Evolutionary conservation across 2,113 vertebrate genomes (phyloP), one percentile per base, ranked within the genome.

Genomic region (Pseudopodoces humilis): DNA sequence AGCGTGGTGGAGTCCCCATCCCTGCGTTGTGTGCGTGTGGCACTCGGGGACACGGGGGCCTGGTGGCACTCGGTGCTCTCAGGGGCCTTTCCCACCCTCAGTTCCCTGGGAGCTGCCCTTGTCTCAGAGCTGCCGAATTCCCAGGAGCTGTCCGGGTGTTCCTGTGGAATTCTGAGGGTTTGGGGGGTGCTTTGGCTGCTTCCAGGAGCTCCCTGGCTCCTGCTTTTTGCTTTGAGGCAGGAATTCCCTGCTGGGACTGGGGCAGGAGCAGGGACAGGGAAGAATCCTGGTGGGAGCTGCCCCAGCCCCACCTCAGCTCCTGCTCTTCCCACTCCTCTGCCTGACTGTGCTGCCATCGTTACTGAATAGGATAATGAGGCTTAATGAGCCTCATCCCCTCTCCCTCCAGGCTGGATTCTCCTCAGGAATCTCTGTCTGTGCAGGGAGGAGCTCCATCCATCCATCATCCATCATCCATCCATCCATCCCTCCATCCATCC

Each of bases 351-450:
- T 37, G 37, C 37, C 37, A 37, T 37, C 37, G 25, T 83, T 44
- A 35, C 1, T 75, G 67, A 94, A 53, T 37, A 11, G 39, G 76
- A 88, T 95, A 92, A 94, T 71, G 88, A 84, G 88, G 24, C 56
- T 90, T 91, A 86, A 94, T 95, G 43, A 70, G 86, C 88, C 77
- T 81, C 56, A 69, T 80, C 83, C 93, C 79, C 71, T 77, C 68
- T 86, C 56, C 55, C 83, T 80, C 5, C 3, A 67, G 83, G 83
- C 83, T 83, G 47, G 6, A 0, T 41, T 44, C 35, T 31, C 33
- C 92, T 77, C 4, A 1, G 79, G 24, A 90, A 13, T 55, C 31
- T 55, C 85, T 71, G 78, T 22, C 17, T 55, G 68, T 21, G 1
- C 47, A 3, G 30, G 58, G n/a, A 7, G 23, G 14, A 1, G 64